phyloP scores from a whole-genome alignment of 2,113 vertebrate species.

The Sphaerodactylus townsendi region DNA sequence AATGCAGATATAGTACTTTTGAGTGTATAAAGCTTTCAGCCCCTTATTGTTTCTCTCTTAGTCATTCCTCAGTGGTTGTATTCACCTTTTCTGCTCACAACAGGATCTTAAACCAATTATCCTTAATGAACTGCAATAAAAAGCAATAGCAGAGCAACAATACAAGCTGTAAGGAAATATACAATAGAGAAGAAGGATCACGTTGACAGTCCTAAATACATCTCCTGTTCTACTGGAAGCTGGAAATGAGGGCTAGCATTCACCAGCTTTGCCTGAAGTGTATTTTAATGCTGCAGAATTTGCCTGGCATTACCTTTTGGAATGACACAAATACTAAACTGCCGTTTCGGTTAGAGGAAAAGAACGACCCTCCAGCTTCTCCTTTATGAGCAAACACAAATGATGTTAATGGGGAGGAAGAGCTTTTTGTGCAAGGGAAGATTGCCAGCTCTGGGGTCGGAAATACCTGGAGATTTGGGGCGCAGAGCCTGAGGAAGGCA shows the following conservation, averaged over 20 bases:
- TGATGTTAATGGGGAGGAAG: no score
- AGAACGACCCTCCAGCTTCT: no score
- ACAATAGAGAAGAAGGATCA: background rate
- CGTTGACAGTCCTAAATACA: background rate
- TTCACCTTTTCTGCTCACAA: constrained; percentile 40
- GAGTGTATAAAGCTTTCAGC: constrained; percentile 36
- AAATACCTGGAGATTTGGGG: no score
- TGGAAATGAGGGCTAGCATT: constrained; percentile 7
- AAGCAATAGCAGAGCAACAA: constrained; percentile 27
- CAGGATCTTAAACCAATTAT: constrained; percentile 16
- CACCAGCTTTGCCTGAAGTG: background rate
- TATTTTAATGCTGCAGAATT: background rate
- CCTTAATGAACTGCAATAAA: constrained; percentile 43
- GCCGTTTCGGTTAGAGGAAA: no score
- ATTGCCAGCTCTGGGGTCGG: no score
- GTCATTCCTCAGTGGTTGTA: constrained; percentile 16
- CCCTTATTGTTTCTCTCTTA: constrained; percentile 48
- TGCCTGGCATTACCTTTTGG: background rate
- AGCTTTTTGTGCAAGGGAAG: no score
- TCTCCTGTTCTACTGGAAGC: background rate
- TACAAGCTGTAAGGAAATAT: constrained; percentile 45
- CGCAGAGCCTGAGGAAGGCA: no score
- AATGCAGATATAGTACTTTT: constrained; percentile 42
- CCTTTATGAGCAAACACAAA: no score
- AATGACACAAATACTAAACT: no score